Evolutionary conservation across 1,140 invertebrate species (phyloP).

Genomic region (Diabrotica virgifera): DNA sequence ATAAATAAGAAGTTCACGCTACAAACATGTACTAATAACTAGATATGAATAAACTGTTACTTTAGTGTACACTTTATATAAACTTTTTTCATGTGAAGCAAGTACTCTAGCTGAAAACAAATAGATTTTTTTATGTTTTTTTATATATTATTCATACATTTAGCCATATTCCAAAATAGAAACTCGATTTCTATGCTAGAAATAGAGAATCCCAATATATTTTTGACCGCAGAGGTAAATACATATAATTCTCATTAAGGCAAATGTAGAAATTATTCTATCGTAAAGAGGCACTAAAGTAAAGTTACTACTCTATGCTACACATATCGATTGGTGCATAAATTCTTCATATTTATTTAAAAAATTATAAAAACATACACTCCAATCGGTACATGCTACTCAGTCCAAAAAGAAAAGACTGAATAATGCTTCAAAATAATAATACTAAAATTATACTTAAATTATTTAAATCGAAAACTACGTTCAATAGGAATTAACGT

Average conservation of each 20-base stretch:
- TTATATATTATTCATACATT: conserved; percentile 8
- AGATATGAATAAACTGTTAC: conserved; percentile 7
- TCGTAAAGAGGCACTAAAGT: conserved; percentile 16
- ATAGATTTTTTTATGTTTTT: conserved; percentile 4
- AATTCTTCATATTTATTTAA: too few species aligned
- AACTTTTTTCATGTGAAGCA: conserved; percentile 16
- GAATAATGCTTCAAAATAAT: neutral
- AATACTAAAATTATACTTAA: neutral
- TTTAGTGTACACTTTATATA: conserved; percentile 1
- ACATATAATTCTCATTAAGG: conserved; percentile 11
- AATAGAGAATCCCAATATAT: neutral
- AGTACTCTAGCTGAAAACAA: conserved; percentile 11
- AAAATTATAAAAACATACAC: conserved; percentile 3
- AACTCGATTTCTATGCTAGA: conserved; percentile 8
- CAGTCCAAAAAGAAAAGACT: neutral
- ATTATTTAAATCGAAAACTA: neutral
- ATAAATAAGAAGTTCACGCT: conserved; percentile 15
- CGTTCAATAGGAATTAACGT: neutral
- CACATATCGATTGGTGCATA: neutral
- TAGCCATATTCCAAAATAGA: conserved; percentile 9
- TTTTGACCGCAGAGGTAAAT: neutral
- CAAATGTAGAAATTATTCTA: conserved; percentile 14
- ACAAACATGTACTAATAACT: conserved; percentile 20
- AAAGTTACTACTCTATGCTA: conserved; percentile 5
- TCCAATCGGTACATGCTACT: neutral